Base-by-base conservation (phyloP, 2,113 vertebrate genomes). In the Aptenodytes forsteri region DNA sequence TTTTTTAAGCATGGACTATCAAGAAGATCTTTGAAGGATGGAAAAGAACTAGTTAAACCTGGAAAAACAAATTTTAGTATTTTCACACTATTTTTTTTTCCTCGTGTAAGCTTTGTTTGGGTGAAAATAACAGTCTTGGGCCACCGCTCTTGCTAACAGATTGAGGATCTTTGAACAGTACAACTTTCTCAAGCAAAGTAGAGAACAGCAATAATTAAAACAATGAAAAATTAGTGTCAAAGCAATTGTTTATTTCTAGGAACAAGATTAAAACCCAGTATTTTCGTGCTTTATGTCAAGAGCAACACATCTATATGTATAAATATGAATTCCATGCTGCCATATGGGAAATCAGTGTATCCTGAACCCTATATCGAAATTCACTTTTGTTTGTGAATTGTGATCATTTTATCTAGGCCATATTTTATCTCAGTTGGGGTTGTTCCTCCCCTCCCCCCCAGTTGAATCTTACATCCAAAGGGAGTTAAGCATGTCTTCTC, bases 191-290 rank as follows among this genome's bases (percentile, higher is more conserved):
- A 72, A 80, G 52, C n/a, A n/a, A 54, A 50, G n/a, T 25, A 23
- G 16, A 61, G n/a, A 46, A 58, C 0, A 0, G n/a, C 44, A 78
- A 4, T 58, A 56, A 29, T 40, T 47, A 36, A 52, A 72, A 30
- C 6, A 2, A 56, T 19, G 11, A 83, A 70, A 78, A 72, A 40
- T 18, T 4, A 65, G 8, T 46, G 32, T 69, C 1, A 3, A 69
- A 67, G n/a, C 44, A 64, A 18, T 42, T 44, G 19, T 25, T 42
- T 36, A 52, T 54, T 82, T 84, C 22, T 58, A 66, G 12, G 34
- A 65, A 34, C 13, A 44, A 36, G 56, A 38, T 30, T 87, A 42
- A 72, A 19, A 10, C 6, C 10, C 1, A 3, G 0, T 42, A 16
- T 65, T 89, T 78, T 58, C 46, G 27, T 84, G 66, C 56, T 75